phyloP scores from a whole-genome alignment of 2,113 vertebrate genomes.

The Muscicapa adusta region DNA sequence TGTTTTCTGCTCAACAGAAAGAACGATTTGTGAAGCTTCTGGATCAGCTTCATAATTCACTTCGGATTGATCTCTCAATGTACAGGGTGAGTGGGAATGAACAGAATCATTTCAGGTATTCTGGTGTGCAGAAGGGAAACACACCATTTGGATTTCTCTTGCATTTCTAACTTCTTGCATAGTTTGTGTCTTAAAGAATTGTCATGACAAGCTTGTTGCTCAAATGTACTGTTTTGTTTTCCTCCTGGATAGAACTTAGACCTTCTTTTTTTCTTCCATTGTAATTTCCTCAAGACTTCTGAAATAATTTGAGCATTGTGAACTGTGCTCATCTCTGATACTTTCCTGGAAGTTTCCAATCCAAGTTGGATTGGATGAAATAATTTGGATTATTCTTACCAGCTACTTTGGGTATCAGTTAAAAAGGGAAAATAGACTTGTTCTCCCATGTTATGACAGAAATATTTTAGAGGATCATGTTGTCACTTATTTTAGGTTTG shows the following conservation, averaged over 20 bases:
- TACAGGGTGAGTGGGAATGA: conserved; percentile 84
- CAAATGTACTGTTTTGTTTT: fast-evolving
- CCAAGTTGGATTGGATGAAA: not conserved
- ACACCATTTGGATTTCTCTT: not conserved
- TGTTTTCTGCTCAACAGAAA: conserved; percentile 80
- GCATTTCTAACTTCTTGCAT: not conserved
- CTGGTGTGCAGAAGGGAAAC: not conserved
- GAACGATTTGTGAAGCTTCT: conserved; percentile 96
- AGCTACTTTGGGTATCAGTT: not conserved
- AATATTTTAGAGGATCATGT: not conserved
- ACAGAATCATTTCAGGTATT: not conserved
- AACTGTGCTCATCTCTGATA: not conserved
- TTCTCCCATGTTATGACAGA: not conserved
- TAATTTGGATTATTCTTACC: not conserved
- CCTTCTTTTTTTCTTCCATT: not conserved
- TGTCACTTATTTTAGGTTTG: not conserved
- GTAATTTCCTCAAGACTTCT: not conserved
- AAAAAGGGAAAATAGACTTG: not conserved
- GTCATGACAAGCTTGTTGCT: not conserved
- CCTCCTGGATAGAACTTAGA: not conserved
- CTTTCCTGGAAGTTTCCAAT: not conserved
- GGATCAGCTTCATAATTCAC: conserved; percentile 96
- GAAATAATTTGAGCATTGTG: not conserved
- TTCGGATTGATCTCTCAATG: conserved; percentile 95
- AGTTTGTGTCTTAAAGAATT: not conserved